phyloP scores from a whole-genome alignment of 92 coral and sea anemone genomes.

The Galaxea fascicularis region DNA sequence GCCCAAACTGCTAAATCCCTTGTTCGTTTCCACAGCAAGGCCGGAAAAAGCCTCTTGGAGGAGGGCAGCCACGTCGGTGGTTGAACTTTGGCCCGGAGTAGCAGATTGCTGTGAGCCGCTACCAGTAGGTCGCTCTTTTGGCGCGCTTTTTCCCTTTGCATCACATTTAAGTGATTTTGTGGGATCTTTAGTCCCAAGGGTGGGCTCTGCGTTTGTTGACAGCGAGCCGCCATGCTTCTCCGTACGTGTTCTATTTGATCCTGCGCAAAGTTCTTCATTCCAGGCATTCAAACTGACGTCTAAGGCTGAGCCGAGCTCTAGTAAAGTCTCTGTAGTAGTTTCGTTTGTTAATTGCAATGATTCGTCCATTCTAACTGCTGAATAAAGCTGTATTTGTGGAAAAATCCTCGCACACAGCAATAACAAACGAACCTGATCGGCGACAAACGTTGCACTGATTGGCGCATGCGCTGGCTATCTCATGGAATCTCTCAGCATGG shows the following conservation, averaged over 20 bases:
- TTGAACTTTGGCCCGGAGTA: slow-evolving; percentile 21
- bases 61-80: slow-evolving; percentile 22
- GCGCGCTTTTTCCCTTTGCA: slow-evolving; percentile 20
- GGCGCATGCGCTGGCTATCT: slow-evolving; percentile 19
- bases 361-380: slow-evolving; percentile 2
- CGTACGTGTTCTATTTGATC: slow-evolving; percentile 8
- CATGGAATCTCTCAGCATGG: not conserved
- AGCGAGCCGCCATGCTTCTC: not conserved
- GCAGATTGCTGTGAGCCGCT: slow-evolving; percentile 14
- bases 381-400: slow-evolving; percentile 20
- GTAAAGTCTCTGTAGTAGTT: slow-evolving; percentile 13
- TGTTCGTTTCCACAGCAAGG: slow-evolving; percentile 19
- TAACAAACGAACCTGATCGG: slow-evolving; percentile 13
- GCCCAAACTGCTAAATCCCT: slow-evolving; percentile 2
- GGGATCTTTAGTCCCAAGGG: slow-evolving; percentile 8
- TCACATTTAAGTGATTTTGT: slow-evolving; percentile 8
- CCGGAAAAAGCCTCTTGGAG: slow-evolving; percentile 16
- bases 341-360: slow-evolving; percentile 3
- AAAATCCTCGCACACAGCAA: slow-evolving; percentile 19
- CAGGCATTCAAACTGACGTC: slow-evolving; percentile 21
- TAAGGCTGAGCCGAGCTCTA: slow-evolving; percentile 17
- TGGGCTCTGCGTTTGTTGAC: not conserved
- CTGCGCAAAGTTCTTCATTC: slow-evolving; percentile 7
- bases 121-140: not conserved
- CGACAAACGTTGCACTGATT: slow-evolving; percentile 23